Evolutionary conservation across 2,113 vertebrate species (phyloP), one percentile per base, ranked within the genome.

Genomic region (Pseudopodoces humilis): DNA sequence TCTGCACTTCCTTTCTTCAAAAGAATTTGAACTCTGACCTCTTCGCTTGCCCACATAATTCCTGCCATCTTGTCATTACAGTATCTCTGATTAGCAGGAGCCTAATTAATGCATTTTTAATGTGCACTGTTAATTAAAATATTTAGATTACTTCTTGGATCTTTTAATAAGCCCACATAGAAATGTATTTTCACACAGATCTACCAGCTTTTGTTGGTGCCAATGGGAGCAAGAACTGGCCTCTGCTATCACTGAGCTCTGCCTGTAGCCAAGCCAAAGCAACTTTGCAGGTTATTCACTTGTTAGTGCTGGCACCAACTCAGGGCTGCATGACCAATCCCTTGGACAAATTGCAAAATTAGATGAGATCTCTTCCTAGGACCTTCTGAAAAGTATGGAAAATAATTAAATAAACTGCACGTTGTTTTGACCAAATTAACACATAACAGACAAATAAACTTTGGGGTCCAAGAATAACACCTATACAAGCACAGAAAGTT

Each of bases 1-100:
- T n/a, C 62, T 79, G 31, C 62, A 52, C 15, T 74, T 64, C 16
- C 21, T 65, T 88, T 77, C 83, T 93, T 80, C 83, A 62, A n/a
- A 94, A 80, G 59, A 88, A 94, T 87, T 39, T 87, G 46, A 83
- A 70, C 63, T 77, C 59, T 65, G 70, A 86, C 59, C 76, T 88
- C 33, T 43, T 39, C 7, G 11, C 23, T 55, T 83, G n/a, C 55
- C 31, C 47, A 60, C 81, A 64, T 63, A 37, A 81, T 74, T 86
- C 16, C 72, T 83, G 23, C 39, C 35, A 69, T 25, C 50, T 67
- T 67, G 52, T 50, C 53, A 55, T 33, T 46, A 67, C 0, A 2
- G 27, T 59, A 41, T 33, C 56, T 81, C 80, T 81, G 46, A 88
- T 49, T 37, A 84, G 30, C 31, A 43, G 19, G 20, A 88, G 43